A percentile compares a stretch with the other conserved stretches of the same genome.
These are phyloP conservation scores for Parazoanthus atlanticus DNA, from an alignment of 92 coral and sea anemone genomes.

Conservation along the genomic window DNA sequence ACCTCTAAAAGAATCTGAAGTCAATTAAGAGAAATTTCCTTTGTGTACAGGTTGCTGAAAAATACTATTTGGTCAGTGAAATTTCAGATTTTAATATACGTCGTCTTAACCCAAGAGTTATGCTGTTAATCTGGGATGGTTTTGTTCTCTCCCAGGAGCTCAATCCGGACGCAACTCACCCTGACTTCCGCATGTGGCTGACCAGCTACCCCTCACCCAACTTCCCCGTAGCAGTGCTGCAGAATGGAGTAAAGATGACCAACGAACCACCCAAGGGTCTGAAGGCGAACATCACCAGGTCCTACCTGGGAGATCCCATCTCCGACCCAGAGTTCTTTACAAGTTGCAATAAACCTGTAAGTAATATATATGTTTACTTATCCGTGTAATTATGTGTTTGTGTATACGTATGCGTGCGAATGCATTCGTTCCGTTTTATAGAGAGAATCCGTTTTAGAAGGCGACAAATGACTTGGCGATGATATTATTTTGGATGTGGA, in stretches of 20 bases:
- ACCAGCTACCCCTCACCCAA: constrained; percentile 99
- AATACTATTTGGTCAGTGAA: no score
- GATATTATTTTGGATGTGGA: no score
- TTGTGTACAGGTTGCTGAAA: no score
- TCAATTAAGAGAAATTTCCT: no score
- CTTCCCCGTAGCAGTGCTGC: constrained; percentile 99
- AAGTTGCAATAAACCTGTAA: constrained; percentile 81
- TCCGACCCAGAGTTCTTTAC: constrained; percentile 99
- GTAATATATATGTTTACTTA: constrained; percentile 3
- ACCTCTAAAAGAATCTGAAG: no score
- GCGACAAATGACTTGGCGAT: no score
- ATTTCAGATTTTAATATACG: background rate
- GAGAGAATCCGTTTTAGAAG: no score
- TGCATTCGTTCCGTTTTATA: no score
- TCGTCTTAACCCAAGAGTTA: background rate
- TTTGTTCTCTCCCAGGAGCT: constrained; percentile 65
- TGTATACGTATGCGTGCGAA: no score
- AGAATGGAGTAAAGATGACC: constrained; percentile 99
- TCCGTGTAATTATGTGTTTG: no score
- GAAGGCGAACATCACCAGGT: constrained; percentile 87
- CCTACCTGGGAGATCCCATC: constrained; percentile 97
- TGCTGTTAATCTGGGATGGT: background rate
- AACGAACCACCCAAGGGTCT: constrained; percentile 99
- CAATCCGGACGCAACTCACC: constrained; percentile 97
- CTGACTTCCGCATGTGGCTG: constrained; percentile 98